Evolutionary conservation across 2,113 vertebrate genomes (phyloP), one percentile per base, ranked within the genome.

Genomic region (Actinemys pallida): DNA sequence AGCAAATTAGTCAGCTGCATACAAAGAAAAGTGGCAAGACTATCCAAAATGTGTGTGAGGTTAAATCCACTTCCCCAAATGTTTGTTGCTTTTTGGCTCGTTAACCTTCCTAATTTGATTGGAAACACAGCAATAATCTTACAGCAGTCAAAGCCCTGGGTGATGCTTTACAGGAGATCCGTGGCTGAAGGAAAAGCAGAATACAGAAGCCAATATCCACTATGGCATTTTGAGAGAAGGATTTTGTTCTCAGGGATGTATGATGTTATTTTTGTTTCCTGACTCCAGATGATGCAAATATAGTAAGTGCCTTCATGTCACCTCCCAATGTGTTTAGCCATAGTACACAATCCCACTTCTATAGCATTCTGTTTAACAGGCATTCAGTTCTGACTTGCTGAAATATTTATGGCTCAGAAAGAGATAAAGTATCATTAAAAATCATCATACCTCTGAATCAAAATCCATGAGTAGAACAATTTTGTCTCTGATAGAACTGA

Each of bases 381-480:
- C 2, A 86, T 84, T 80, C 80, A 92, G 31, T 88, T 96, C 84
- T 49, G 20, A 89, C 75, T 47, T 57, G 9, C 72, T 92, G 78
- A 92, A 93, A 90, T 90, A 84, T 45, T 65, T 88, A 78, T 45
- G 62, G 22, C 83, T 39, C 50, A 94, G 93, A 94, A 39, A 35
- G 54, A 90, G 84, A 76, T 59, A 16, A 81, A 82, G 29, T 89
- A 92, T 54, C 50, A 93, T 92, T 87, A 94, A 87, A 78, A 92
- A 93, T 47, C 49, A 93, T 79, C 89, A 88, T 98, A 99, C 99
- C 99, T 99, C 99, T 94, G 99, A 99, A 97, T 99, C 99, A 96
- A 99, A 99, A 96, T 99, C 99, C 99, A 99, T 99, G 96, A 99
- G 98, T 72, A 99, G 98, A 52, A 99, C 99, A 53, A 99, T 99